phyloP scores from a whole-genome alignment of 2,888 invertebrate species.

The Eupelmus urozonus region DNA sequence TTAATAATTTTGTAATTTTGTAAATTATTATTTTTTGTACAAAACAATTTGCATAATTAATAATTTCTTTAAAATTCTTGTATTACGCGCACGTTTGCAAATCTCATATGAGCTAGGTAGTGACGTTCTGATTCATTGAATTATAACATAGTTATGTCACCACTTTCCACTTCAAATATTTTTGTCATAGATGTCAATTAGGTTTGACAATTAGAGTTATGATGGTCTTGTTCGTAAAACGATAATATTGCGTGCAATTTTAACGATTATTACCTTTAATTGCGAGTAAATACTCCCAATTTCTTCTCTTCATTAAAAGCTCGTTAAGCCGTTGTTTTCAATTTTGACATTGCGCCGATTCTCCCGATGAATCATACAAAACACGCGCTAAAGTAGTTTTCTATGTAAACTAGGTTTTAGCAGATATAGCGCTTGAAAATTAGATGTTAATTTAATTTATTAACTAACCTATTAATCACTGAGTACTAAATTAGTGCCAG shows the following conservation, averaged over 20 bases:
- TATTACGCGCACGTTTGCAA: no score
- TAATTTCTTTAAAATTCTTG: no score
- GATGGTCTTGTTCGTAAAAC: constrained; percentile 9
- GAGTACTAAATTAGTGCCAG: neutral
- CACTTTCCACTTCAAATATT: no score
- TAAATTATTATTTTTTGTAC: no score
- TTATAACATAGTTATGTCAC: no score
- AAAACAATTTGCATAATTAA: no score
- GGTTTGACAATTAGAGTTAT: no score
- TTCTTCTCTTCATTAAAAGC: constrained; percentile 36
- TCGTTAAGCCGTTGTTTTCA: constrained; percentile 29
- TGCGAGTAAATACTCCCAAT: constrained; percentile 16
- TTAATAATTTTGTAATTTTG: no score
- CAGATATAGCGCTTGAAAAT: neutral
- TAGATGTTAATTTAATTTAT: neutral
- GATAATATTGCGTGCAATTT: constrained; percentile 18
- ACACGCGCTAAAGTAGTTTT: neutral
- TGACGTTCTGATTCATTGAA: no score
- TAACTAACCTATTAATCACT: constrained; percentile 7
- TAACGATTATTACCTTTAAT: constrained; percentile 28
- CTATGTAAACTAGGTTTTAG: neutral
- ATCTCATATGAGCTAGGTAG: no score
- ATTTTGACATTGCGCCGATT: constrained; percentile 19
- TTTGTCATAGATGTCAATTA: no score
- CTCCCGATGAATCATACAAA: constrained; percentile 32